These are phyloP conservation scores for Troglohyphantes excavatus DNA, from an alignment of 2,888 invertebrate species.

Conservation along the genomic window DNA sequence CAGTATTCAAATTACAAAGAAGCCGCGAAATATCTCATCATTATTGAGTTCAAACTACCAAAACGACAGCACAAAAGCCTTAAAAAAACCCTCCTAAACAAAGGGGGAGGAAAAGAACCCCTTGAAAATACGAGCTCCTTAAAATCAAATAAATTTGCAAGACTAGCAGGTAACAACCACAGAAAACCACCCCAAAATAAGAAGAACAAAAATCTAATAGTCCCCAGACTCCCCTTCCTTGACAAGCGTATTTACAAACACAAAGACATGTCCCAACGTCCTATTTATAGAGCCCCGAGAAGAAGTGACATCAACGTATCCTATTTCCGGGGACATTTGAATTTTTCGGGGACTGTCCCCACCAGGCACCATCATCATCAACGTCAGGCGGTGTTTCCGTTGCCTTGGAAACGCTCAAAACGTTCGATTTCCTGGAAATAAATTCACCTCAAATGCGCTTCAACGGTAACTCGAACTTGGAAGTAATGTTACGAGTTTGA, in stretches of 20 bases:
- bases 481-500: constrained; percentile 20
- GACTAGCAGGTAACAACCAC: too few species aligned
- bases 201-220: not conserved
- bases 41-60: too few species aligned
- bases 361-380: constrained; percentile 62
- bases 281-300: constrained; percentile 31
- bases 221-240: not conserved
- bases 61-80: too few species aligned
- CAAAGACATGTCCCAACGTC: not conserved
- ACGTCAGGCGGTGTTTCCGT: constrained; percentile 61
- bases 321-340: constrained; percentile 57
- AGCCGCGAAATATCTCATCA: too few species aligned
- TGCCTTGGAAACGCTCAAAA: constrained; percentile 47
- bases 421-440: constrained; percentile 69
- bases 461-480: constrained; percentile 48
- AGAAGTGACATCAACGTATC: constrained; percentile 43
- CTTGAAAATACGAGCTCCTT: too few species aligned
- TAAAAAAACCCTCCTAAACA: too few species aligned
- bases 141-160: too few species aligned
- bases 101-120: too few species aligned
- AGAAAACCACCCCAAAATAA: too few species aligned
- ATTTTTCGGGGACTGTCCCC: constrained; percentile 51
- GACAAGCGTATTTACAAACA: constrained; percentile 6
- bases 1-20: too few species aligned
- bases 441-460: constrained; percentile 68